Evolutionary conservation across 1,140 invertebrate genomes (phyloP), one percentile per base, ranked within the genome.

Genomic region (Sycophila sp.): DNA sequence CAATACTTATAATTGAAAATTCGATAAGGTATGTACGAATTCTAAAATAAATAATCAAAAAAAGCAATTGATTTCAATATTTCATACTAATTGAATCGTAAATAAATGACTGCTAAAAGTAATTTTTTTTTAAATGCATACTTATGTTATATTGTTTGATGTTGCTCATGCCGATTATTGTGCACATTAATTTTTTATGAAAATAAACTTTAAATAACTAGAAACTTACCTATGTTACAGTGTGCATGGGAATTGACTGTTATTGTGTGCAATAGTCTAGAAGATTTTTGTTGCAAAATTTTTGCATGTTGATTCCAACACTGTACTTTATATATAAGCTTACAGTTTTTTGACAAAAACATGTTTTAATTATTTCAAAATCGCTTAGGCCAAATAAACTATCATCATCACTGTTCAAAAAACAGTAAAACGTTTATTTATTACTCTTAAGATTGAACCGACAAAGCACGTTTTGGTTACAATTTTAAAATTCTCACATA

Each of bases 181-280:
- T n/a, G n/a, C n/a, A 56, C 4, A n/a, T 36, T 19, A 36, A 2
- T 38, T 19, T 13, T 11, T 38, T 58, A 58, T 10, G 22, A 22
- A 4, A 15, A 26, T 59, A 59, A 40, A 59, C 24, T 26, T 26
- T 24, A 40, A 10, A 36, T 58, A 59, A 40, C 24, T 28, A n/a
- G 8, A 59, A 40, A 59, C 56, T 34, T 40, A 59, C 56, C 40
- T 7, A 40, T 59, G 36, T 19, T 59, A 59, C 56, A 59, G 34
- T 34, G 22, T 38, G 24, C 26, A 22, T 26, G n/a, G 30, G 32
- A 59, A 40, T 59, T 28, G 26, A 59, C 34, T n/a, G 47, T 17
- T 45, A 15, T 22, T 38, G 32, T 24, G 32, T 63, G 34, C 2
- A 58, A 58, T 34, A 34, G 4, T n/a, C 30, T 59, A n/a, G 56